Percentiles rank a stretch among this genome's conserved stretches.
phyloP scores from a whole-genome alignment of 2,797 vertebrate species.

The Erithacus rubecula region DNA sequence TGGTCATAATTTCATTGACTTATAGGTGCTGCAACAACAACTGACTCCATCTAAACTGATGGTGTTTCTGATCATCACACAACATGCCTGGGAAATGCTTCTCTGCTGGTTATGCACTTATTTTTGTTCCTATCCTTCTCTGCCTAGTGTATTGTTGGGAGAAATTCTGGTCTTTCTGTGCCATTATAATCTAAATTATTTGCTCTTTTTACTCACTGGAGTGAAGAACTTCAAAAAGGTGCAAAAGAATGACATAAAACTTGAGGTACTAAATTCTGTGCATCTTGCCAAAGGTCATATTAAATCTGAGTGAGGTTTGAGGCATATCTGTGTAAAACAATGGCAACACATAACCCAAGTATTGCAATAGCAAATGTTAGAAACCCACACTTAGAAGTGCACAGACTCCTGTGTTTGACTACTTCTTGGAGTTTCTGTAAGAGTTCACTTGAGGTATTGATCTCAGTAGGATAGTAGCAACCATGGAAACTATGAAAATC shows the following conservation, averaged over 20 bases:
- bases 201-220: not conserved
- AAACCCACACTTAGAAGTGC: not conserved
- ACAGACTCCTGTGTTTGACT: not conserved
- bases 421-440: not conserved
- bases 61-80: not conserved
- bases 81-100: not conserved
- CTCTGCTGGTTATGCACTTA: rapidly evolving
- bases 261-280: not conserved
- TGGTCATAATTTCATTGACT: not conserved
- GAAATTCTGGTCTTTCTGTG: not conserved
- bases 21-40: not conserved
- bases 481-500: not conserved
- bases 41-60: not conserved
- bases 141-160: not conserved
- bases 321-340: not conserved
- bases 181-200: not conserved
- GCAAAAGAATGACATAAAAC: not conserved
- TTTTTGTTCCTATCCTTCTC: not conserved
- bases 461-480: not conserved
- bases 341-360: not conserved
- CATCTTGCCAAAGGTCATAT: not conserved
- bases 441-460: not conserved
- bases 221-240: not conserved
- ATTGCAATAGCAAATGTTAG: not conserved
- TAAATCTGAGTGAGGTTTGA: not conserved